Conservation (phyloP, 2,113 vertebrate genomes). For the Epinephelus lanceolatus region DNA sequence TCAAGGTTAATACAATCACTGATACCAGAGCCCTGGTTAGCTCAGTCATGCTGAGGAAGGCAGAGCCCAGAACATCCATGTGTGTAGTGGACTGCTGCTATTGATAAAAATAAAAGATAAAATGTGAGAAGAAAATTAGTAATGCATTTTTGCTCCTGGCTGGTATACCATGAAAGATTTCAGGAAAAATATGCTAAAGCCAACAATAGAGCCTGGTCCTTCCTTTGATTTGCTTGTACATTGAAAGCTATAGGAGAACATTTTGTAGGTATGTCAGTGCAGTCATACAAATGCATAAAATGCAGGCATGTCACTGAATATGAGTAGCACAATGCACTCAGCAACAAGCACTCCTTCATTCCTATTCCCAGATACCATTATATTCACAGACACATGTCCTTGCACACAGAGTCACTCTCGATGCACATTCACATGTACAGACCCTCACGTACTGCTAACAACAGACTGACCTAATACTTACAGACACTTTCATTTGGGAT, state of each 20-base stretch:
- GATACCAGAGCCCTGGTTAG: not conserved
- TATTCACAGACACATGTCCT: constrained; percentile 6
- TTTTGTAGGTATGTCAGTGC: too few species aligned
- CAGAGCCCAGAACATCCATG: not conserved
- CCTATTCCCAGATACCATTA: not conserved
- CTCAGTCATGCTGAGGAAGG: not conserved
- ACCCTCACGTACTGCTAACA: constrained; percentile 25
- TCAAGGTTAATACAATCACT: not conserved
- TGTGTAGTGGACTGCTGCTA: not conserved
- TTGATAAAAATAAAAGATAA: not conserved
- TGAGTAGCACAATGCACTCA: not conserved
- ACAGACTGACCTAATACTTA: constrained; percentile 56
- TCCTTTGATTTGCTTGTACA: not conserved
- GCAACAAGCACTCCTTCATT: constrained; percentile 5
- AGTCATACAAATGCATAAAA: not conserved
- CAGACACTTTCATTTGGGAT: constrained; percentile 72
- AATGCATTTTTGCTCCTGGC: not conserved
- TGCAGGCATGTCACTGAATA: not conserved
- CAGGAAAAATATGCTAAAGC: not conserved
- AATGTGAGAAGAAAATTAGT: not conserved
- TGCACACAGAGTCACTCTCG: not conserved
- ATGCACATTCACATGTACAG: not conserved
- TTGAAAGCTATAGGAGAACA: not conserved
- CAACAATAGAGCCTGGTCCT: not conserved
- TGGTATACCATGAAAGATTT: not conserved